phyloP scores from a whole-genome alignment of 1,140 invertebrate genomes.

The Chrysoperla carnea region DNA sequence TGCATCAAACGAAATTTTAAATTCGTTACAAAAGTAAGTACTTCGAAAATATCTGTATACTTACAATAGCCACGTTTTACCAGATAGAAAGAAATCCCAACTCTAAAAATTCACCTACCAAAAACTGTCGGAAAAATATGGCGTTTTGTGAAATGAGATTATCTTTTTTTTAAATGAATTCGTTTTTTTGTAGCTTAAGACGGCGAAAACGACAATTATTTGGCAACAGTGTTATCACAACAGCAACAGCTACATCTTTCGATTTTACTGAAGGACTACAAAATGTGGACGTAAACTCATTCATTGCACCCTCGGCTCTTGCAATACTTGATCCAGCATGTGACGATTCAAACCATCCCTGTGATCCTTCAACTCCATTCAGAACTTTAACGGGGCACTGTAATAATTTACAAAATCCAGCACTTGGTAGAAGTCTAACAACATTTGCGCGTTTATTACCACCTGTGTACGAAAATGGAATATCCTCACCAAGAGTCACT shows the following conservation, averaged over 20 bases:
- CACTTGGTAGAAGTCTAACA: conserved; percentile 66
- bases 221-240: conserved; percentile 41
- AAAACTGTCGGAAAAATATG: too few relatives aligned
- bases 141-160: too few relatives aligned
- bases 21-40: conserved; percentile 38
- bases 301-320: conserved; percentile 27
- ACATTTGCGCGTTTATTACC: conserved; percentile 74
- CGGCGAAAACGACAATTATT: conserved; percentile 54
- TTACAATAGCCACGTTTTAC: too few relatives aligned
- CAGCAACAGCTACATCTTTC: conserved; percentile 31
- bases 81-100: too few relatives aligned
- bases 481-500: conserved; percentile 53
- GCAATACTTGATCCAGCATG: conserved; percentile 25
- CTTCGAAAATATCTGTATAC: neutral
- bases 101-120: too few relatives aligned
- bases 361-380: conserved; percentile 65
- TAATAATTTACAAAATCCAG: conserved; percentile 78
- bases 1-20: conserved; percentile 67
- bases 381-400: conserved; percentile 74
- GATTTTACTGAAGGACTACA: conserved; percentile 53
- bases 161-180: too few relatives aligned
- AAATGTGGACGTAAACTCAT: conserved; percentile 45
- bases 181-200: conserved; percentile 17
- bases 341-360: conserved; percentile 44
- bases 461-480: conserved; percentile 78